Percentiles rank a stretch among this genome's conserved stretches.
These are phyloP conservation scores for Bufo bufo DNA, from an alignment of 2,113 vertebrate genomes.

Conservation along the genomic window DNA sequence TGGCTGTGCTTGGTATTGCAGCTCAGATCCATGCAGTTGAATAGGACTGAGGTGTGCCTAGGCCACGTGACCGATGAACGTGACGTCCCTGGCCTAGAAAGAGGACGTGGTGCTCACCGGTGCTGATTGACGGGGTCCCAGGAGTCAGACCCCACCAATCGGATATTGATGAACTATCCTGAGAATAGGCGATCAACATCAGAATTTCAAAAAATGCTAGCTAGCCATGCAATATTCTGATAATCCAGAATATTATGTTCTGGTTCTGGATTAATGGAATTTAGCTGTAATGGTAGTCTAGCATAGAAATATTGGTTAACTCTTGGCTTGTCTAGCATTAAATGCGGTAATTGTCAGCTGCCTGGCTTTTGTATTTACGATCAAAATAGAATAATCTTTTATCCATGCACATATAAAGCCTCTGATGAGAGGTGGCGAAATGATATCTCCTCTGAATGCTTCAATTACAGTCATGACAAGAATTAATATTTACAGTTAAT, in stretches of 20 bases:
- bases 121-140: no score
- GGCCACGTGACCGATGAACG: no score
- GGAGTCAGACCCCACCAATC: no score
- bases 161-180: no score
- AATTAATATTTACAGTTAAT: not conserved
- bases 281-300: not conserved
- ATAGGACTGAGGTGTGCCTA: no score
- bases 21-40: no score
- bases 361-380: not conserved
- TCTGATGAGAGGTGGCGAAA: fast-evolving
- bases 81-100: no score
- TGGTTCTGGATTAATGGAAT: not conserved
- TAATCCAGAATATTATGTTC: not conserved
- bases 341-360: not conserved
- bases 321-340: not conserved
- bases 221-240: not conserved
- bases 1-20: no score
- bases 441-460: fast-evolving
- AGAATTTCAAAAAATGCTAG: not conserved
- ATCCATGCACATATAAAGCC: constrained; percentile 23
- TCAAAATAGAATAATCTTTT: constrained; percentile 14
- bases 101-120: no score
- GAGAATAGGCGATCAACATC: no score
- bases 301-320: not conserved
- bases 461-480: fast-evolving